Conservation (phyloP, 1,140 invertebrate genomes). For the Trinorchestia longiramus region DNA sequence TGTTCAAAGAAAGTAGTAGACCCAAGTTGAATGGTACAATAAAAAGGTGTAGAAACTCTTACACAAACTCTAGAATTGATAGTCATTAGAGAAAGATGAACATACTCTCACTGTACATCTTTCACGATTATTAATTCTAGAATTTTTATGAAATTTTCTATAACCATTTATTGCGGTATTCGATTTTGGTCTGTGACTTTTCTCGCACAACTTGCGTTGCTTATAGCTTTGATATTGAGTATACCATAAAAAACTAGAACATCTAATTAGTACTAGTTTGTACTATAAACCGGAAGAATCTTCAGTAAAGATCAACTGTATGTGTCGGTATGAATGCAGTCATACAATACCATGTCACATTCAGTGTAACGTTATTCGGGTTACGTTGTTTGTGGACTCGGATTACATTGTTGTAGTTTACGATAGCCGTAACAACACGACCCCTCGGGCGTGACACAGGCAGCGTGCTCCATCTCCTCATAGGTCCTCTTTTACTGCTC, state of each 20-base stretch:
- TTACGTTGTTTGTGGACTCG: background rate
- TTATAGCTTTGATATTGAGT: too few relatives aligned
- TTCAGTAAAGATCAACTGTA: background rate
- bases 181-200: background rate
- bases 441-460: background rate
- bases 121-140: too few relatives aligned
- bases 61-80: too few relatives aligned
- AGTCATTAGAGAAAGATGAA: too few relatives aligned
- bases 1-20: too few relatives aligned
- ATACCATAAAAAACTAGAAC: background rate
- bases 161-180: background rate
- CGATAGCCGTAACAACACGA: background rate
- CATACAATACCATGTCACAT: background rate
- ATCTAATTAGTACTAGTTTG: background rate
- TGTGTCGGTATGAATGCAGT: conserved; percentile 2
- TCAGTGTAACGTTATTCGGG: too few relatives aligned
- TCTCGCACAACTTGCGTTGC: background rate
- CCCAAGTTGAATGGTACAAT: too few relatives aligned
- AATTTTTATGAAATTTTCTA: too few relatives aligned
- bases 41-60: too few relatives aligned
- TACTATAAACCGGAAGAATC: background rate
- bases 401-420: background rate
- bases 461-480: background rate
- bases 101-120: too few relatives aligned
- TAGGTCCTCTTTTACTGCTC: background rate